These are phyloP conservation scores for Diplosoma virens DNA, from an alignment of 23 tunicate genomes.

Conservation along the genomic window DNA sequence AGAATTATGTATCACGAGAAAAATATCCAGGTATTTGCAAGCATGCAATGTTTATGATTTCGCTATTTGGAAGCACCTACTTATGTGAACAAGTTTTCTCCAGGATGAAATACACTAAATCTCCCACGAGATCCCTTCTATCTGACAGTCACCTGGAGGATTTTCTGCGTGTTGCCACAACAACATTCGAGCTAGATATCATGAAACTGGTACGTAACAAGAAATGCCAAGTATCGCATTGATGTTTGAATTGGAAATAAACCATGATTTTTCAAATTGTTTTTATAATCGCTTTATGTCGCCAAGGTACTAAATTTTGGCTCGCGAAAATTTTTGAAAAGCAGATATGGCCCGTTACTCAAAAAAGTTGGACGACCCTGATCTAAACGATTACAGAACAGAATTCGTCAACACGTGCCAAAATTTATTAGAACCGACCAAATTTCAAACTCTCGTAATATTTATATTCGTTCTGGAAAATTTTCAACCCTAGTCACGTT, in stretches of 20 bases:
- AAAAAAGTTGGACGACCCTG: slow-evolving; percentile 32
- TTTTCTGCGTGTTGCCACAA: slow-evolving; percentile 20
- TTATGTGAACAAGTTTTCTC: not conserved
- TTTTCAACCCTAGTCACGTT: too few species aligned
- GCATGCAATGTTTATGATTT: slow-evolving; percentile 11
- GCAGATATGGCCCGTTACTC: slow-evolving; percentile 24
- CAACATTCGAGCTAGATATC: slow-evolving; percentile 21
- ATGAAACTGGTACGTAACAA: slow-evolving; percentile 23
- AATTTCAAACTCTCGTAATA: too few species aligned
- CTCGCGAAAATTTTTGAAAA: slow-evolving; percentile 23
- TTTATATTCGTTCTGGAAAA: too few species aligned
- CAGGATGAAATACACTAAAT: not conserved
- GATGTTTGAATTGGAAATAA: slow-evolving; percentile 31
- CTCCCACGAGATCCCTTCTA: not conserved
- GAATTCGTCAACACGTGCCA: too few species aligned
- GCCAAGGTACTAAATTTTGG: slow-evolving; percentile 9
- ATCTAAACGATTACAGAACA: too few species aligned
- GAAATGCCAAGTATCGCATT: slow-evolving; percentile 21
- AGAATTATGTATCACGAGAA: not conserved
- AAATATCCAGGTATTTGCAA: slow-evolving; percentile 8
- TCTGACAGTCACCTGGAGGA: not conserved
- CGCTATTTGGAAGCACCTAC: slow-evolving; percentile 3
- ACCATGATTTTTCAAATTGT: slow-evolving; percentile 24
- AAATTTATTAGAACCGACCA: too few species aligned
- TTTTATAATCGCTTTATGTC: slow-evolving; percentile 15